Conservation (phyloP, 1,140 invertebrate species). For the Caenorhabditis inopinata region DNA sequence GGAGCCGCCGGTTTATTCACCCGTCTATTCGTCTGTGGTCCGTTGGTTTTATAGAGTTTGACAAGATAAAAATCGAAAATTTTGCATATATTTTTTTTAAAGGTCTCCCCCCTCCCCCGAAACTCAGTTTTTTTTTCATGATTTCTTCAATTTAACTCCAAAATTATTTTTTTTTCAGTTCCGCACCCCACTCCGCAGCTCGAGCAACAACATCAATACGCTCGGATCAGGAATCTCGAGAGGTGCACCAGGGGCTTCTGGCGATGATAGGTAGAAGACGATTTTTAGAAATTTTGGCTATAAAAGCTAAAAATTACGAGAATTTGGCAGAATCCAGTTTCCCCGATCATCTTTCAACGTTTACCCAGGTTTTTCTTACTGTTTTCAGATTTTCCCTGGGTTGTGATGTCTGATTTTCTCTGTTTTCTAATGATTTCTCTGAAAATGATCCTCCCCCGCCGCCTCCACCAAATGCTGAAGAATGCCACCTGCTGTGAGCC, state of each 20-base stretch:
- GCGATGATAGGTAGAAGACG: not conserved
- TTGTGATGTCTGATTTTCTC: too few species aligned
- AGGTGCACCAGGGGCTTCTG: not conserved
- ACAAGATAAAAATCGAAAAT: not conserved
- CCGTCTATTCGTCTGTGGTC: slow-evolving; percentile 5
- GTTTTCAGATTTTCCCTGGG: too few species aligned
- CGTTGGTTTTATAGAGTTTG: not conserved
- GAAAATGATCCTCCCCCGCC: not conserved
- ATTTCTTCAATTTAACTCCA: too few species aligned
- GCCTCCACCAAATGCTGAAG: not conserved
- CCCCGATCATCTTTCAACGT: too few species aligned
- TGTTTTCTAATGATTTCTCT: too few species aligned
- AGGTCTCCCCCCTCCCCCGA: too few species aligned
- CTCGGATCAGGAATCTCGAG: not conserved
- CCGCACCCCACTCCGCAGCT: not conserved
- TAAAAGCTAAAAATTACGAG: too few species aligned
- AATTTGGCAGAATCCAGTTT: too few species aligned
- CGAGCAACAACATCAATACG: not conserved
- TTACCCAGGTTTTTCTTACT: too few species aligned
- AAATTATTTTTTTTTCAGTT: slow-evolving; percentile 12
- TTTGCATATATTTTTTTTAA: too few species aligned
- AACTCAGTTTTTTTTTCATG: too few species aligned
- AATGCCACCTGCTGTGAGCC: not conserved
- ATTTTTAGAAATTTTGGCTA: too few species aligned
- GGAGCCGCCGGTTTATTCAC: slow-evolving; percentile 18